Percentiles rank a stretch among this genome's conserved stretches.
Evolutionary conservation across 2,113 vertebrate genomes (phyloP).

Genomic region (Triplophysa tibetana): DNA sequence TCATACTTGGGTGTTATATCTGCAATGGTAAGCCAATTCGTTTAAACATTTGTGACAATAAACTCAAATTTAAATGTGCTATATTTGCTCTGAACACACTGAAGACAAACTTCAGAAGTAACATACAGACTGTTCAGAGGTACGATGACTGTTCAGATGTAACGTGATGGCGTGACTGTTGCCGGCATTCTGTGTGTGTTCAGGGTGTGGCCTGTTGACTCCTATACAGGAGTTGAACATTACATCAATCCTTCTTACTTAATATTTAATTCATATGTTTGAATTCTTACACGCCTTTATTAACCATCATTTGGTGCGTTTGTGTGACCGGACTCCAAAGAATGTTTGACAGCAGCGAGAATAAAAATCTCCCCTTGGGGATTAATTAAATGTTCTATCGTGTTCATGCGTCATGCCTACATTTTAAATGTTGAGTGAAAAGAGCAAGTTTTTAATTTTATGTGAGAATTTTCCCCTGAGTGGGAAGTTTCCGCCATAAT

Average conservation of each 20-base stretch:
- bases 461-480: slow-evolving; percentile 7
- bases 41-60: slow-evolving; percentile 18
- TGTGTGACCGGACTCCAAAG: neutral
- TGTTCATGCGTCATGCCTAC: too few species aligned
- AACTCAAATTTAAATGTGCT: slow-evolving; percentile 37
- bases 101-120: slow-evolving; percentile 39
- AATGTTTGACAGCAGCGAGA: too few species aligned
- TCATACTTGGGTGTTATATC: neutral
- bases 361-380: neutral
- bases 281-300: neutral
- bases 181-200: slow-evolving; percentile 18
- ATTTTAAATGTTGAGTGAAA: neutral
- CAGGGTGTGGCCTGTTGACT: slow-evolving; percentile 35
- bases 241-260: neutral
- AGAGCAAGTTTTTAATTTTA: neutral
- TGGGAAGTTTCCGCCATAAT: slow-evolving; percentile 26
- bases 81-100: slow-evolving; percentile 48
- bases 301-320: neutral
- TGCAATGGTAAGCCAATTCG: slow-evolving; percentile 47
- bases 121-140: slow-evolving; percentile 3
- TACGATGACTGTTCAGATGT: neutral
- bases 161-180: slow-evolving; percentile 38
- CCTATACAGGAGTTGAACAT: slow-evolving; percentile 8
- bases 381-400: neutral
- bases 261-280: slow-evolving; percentile 7